Percentiles rank a stretch among this genome's conserved stretches.
These are phyloP conservation scores for Zapus hudsonius DNA, from an alignment of 2,113 vertebrate species.

Conservation along the genomic window DNA sequence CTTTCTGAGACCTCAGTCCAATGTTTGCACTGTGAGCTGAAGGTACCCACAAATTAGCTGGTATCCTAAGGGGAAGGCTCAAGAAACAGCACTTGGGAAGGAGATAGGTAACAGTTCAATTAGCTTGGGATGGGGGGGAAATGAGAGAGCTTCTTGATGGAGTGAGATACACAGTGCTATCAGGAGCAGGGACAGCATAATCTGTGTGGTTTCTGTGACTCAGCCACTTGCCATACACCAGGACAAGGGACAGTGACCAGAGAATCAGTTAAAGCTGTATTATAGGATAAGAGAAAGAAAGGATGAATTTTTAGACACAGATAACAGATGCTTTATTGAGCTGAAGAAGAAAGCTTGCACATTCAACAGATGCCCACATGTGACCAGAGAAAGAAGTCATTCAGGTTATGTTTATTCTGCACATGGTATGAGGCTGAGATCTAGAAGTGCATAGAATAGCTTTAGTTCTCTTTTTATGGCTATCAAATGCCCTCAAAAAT, in stretches of 20 bases:
- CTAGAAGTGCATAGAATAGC: not conserved
- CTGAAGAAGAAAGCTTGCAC: not conserved
- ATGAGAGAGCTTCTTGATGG: not conserved
- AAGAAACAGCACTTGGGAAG: not conserved
- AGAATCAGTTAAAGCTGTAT: not conserved
- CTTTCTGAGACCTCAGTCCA: not conserved
- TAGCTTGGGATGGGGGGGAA: not conserved
- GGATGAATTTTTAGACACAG: not conserved
- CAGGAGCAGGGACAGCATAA: accelerated
- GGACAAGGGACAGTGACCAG: not conserved
- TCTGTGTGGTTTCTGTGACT: not conserved
- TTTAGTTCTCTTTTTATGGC: not conserved
- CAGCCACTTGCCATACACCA: not conserved
- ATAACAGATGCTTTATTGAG: not conserved
- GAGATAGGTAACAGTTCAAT: not conserved
- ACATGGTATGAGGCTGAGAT: not conserved
- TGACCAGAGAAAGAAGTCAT: not conserved
- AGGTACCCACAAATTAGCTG: not conserved
- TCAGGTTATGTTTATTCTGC: not conserved
- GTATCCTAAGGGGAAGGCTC: not conserved
- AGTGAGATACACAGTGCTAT: not conserved
- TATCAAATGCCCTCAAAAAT: not conserved
- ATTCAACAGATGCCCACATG: not conserved
- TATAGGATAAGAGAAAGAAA: not conserved
- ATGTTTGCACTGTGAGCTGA: not conserved